phyloP scores from a whole-genome alignment of 2,888 invertebrate species.

The Hemicrepidius hirtus region DNA sequence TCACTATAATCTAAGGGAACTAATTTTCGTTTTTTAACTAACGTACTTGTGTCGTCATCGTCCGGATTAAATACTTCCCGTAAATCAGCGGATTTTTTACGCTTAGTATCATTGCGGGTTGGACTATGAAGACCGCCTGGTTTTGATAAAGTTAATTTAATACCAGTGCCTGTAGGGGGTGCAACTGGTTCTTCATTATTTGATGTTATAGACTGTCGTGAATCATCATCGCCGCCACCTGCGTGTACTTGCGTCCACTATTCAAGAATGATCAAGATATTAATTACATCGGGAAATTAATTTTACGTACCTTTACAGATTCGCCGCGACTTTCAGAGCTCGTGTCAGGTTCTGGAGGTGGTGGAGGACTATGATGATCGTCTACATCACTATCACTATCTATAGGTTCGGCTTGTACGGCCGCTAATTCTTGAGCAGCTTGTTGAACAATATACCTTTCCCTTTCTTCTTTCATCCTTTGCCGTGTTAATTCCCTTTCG shows the following conservation, averaged over 20 bases:
- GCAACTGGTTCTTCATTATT: conserved; percentile 67
- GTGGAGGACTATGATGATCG: conserved; percentile 68
- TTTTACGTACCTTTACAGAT: conserved; percentile 64
- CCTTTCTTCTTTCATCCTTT: conserved; percentile 68
- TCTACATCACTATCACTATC: conserved; percentile 80
- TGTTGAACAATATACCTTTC: conserved; percentile 74
- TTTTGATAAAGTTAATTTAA: conserved; percentile 71
- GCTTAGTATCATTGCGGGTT: conserved; percentile 71
- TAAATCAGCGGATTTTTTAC: conserved; percentile 83
- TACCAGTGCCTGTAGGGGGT: conserved; percentile 66
- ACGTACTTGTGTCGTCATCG: conserved; percentile 79
- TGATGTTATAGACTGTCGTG: conserved; percentile 71
- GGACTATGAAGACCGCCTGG: conserved; percentile 71
- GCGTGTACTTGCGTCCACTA: conserved; percentile 71
- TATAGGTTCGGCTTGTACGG: conserved; percentile 82
- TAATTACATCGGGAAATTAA: conserved; percentile 2
- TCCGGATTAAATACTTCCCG: conserved; percentile 92
- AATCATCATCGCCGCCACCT: conserved; percentile 72
- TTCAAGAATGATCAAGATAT: conserved; percentile 33
- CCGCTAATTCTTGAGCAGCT: conserved; percentile 78
- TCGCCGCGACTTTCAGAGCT: conserved; percentile 65
- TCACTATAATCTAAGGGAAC: conserved; percentile 84
- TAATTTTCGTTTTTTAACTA: conserved; percentile 84
- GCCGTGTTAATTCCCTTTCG: conserved; percentile 75
- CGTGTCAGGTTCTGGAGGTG: conserved; percentile 65